phyloP scores from a whole-genome alignment of 2,113 vertebrate species.

The Sigmodon hispidus region DNA sequence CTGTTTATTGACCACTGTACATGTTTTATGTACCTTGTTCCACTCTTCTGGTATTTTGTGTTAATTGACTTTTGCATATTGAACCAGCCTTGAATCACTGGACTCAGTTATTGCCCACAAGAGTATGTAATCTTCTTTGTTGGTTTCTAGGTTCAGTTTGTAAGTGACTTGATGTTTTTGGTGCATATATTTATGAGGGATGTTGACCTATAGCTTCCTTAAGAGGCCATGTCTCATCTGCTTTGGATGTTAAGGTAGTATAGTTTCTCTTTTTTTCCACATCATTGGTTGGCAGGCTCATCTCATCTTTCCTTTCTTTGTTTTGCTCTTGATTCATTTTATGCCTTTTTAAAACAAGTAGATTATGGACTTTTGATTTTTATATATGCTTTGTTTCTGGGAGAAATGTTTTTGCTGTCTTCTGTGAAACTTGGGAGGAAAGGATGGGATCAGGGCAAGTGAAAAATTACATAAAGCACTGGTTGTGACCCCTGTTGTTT shows the following conservation, averaged over 20 bases:
- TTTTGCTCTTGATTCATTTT: not conserved
- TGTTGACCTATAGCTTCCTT: not conserved
- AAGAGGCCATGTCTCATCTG: not conserved
- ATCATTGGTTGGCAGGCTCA: not conserved
- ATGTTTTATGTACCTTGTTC: not conserved
- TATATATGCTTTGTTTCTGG: not conserved
- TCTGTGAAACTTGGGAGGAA: not conserved
- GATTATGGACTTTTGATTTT: not conserved
- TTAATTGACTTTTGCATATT: not conserved
- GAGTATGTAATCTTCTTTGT: not conserved
- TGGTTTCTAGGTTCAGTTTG: not conserved
- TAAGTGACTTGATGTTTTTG: not conserved
- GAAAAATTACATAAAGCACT: not conserved
- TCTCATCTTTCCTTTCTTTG: not conserved
- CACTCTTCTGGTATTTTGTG: not conserved
- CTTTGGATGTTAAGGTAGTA: not conserved
- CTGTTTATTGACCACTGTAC: not conserved
- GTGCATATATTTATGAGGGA: not conserved
- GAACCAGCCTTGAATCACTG: constrained; percentile 6
- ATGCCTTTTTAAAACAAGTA: not conserved
- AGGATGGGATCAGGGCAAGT: not conserved
- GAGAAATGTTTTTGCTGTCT: not conserved
- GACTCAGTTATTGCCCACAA: not conserved
- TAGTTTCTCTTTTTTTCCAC: not conserved
- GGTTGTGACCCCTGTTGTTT: not conserved